A percentile compares a stretch with the other conserved stretches of the same genome.
These are phyloP conservation scores for Nasonovia ribisnigri DNA, from an alignment of 2,888 invertebrate species.

Conservation along the genomic window DNA sequence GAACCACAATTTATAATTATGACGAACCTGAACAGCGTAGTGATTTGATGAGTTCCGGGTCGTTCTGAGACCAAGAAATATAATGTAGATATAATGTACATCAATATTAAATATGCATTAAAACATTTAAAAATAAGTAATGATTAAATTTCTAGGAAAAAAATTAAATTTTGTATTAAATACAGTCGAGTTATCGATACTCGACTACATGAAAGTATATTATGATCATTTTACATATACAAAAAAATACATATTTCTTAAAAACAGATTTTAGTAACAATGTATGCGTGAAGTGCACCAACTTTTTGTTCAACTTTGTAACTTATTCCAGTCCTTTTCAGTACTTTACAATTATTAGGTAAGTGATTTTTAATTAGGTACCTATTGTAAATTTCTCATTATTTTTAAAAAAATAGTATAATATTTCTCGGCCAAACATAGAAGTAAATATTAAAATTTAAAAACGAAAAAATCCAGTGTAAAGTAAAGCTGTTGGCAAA, in stretches of 20 bases:
- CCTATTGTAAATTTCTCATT: not conserved
- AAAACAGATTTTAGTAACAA: not conserved
- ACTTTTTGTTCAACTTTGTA: not conserved
- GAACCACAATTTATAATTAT: not conserved
- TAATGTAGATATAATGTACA: not conserved
- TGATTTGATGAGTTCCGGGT: not conserved
- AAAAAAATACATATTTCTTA: too few species aligned
- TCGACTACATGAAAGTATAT: too few species aligned
- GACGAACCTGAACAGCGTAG: not conserved
- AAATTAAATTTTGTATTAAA: not conserved
- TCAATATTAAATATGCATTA: not conserved
- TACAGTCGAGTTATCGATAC: too few species aligned
- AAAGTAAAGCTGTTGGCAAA: not conserved
- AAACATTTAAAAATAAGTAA: too few species aligned
- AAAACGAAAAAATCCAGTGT: not conserved
- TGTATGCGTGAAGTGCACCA: not conserved
- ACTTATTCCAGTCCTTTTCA: not conserved
- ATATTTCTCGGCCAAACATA: too few species aligned
- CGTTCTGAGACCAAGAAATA: not conserved
- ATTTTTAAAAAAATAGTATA: too few species aligned
- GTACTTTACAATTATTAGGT: not conserved
- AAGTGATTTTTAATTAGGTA: not conserved
- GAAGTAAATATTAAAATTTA: too few species aligned
- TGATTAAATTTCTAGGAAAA: too few species aligned
- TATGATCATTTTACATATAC: too few species aligned